A percentile compares a stretch with the other conserved stretches of the same genome.
Evolutionary conservation across 1,140 invertebrate genomes (phyloP).

Genomic region (Plectrocnemia conspersa): DNA sequence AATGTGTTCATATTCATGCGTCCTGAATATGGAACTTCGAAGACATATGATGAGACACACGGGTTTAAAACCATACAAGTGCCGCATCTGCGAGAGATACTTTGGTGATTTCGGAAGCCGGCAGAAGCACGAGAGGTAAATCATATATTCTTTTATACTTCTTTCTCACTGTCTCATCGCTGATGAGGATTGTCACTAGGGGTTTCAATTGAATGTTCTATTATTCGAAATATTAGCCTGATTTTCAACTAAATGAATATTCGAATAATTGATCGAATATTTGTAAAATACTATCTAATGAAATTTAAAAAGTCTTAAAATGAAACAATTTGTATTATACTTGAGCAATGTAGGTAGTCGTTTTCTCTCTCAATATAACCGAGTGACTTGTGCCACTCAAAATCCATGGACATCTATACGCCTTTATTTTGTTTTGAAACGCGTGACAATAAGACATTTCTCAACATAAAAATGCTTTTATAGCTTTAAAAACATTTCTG

Average conservation of each 20-base stretch:
- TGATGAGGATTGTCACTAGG: background rate
- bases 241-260: too few species aligned
- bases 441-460: too few species aligned
- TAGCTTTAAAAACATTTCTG: too few species aligned
- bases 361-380: too few species aligned
- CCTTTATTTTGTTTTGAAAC: too few species aligned
- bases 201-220: too few species aligned
- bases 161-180: background rate
- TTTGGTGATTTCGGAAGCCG: conserved; percentile 62
- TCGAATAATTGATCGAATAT: too few species aligned
- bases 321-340: too few species aligned
- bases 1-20: conserved; percentile 47
- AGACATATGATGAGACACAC: conserved; percentile 57
- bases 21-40: conserved; percentile 55
- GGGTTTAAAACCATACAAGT: conserved; percentile 64
- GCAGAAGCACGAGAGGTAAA: conserved; percentile 55
- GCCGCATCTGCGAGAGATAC: conserved; percentile 61
- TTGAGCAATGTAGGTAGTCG: too few species aligned
- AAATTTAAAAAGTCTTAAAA: background rate
- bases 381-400: background rate
- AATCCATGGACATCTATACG: too few species aligned
- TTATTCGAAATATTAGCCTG: too few species aligned
- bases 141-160: background rate
- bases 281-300: background rate
- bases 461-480: too few species aligned